Evolutionary conservation across 2,113 vertebrate genomes (phyloP).

Genomic region (Ciconia stormi): DNA sequence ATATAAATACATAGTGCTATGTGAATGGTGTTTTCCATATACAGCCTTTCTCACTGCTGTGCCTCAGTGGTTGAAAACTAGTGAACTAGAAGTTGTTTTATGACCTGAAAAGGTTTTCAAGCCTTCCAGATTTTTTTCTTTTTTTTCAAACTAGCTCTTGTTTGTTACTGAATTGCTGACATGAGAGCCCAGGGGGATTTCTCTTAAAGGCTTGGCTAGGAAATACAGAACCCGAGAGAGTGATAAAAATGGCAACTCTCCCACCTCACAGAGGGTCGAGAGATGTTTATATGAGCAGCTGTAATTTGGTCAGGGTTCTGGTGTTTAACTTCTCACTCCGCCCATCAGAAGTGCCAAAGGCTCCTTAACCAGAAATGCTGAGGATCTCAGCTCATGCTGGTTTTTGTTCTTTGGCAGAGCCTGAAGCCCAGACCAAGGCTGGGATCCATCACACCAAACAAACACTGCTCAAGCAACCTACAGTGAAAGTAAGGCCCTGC

Average conservation of each 20-base stretch:
- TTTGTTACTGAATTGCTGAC: background rate
- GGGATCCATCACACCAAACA: background rate
- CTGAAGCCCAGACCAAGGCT: background rate
- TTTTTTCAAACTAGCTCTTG: background rate
- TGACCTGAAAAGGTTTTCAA: background rate
- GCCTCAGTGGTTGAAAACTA: background rate
- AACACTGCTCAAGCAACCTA: background rate
- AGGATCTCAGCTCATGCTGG: background rate
- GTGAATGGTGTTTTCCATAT: background rate
- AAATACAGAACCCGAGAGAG: background rate
- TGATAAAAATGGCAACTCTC: background rate
- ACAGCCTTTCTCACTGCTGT: background rate
- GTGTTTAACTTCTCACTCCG: background rate
- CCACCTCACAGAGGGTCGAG: background rate
- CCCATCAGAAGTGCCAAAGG: background rate
- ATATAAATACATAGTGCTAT: background rate
- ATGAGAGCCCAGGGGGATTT: background rate
- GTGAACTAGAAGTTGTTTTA: background rate
- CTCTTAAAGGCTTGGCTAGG: background rate
- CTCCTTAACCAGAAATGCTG: background rate
- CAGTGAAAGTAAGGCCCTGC: background rate
- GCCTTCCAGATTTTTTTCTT: background rate
- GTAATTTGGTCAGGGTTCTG: background rate
- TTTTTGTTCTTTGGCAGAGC: background rate
- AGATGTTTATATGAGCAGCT: background rate